Conservation (phyloP, 2,888 invertebrate species). For the Campoletis raptor region DNA sequence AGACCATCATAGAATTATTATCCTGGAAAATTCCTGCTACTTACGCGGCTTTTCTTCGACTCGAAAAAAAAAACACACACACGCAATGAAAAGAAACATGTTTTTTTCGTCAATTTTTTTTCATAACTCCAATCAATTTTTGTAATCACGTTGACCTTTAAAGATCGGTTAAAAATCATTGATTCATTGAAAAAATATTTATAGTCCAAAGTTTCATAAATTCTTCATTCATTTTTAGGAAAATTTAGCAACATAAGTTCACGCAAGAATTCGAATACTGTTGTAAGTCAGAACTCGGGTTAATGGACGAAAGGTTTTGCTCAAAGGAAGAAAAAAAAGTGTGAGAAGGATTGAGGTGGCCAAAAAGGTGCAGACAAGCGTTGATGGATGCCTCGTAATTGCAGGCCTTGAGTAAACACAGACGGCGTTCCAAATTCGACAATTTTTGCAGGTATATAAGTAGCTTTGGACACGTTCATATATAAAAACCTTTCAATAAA, state of each 20-base stretch:
- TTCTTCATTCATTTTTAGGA: background rate
- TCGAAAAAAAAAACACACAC: background rate
- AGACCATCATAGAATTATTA: slow-evolving; percentile 27
- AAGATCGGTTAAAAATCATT: no score
- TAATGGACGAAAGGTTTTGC: slow-evolving; percentile 17
- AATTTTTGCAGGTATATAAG: slow-evolving; percentile 46
- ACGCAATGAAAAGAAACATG: background rate
- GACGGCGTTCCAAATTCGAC: slow-evolving; percentile 58
- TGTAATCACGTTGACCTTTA: no score
- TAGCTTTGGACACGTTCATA: slow-evolving; percentile 20
- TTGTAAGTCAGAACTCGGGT: slow-evolving; percentile 4
- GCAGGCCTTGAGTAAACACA: slow-evolving; percentile 71
- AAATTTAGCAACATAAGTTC: background rate
- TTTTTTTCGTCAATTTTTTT: slow-evolving; percentile 1
- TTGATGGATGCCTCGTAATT: slow-evolving; percentile 74
- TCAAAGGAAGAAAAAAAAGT: slow-evolving; percentile 6
- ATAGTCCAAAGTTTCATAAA: background rate
- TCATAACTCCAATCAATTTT: no score
- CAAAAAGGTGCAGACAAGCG: slow-evolving; percentile 71
- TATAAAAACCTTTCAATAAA: slow-evolving; percentile 37
- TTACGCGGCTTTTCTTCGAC: background rate
- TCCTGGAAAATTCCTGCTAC: slow-evolving; percentile 10
- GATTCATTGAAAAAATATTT: background rate
- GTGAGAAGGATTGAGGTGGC: slow-evolving; percentile 44
- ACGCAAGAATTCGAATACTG: slow-evolving; percentile 14